Percentiles rank a stretch among this genome's conserved stretches.
Conservation (phyloP, 1,140 invertebrate genomes). For the Rhizoglyphus robini region DNA sequence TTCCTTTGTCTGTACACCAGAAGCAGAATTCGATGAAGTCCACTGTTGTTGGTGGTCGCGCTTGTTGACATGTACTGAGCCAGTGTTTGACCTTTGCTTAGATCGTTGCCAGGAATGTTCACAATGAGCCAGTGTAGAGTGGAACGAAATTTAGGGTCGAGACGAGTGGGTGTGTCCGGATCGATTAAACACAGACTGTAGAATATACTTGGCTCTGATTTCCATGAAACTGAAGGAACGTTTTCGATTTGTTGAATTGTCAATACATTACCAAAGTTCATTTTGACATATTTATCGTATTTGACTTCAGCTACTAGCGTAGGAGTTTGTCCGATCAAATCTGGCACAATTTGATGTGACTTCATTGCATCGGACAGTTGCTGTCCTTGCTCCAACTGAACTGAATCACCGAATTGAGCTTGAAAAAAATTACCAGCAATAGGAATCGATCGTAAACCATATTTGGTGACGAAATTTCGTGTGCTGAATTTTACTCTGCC, state of each 20-base stretch:
- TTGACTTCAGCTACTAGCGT: not conserved
- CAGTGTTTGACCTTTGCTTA: not conserved
- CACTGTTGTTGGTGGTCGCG: not conserved
- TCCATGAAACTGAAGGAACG: slow-evolving; percentile 38
- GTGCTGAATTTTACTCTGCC: slow-evolving; percentile 31
- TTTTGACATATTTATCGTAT: not conserved
- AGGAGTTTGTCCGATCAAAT: not conserved
- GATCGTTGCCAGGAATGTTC: slow-evolving; percentile 60
- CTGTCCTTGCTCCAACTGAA: slow-evolving; percentile 28
- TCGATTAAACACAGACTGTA: slow-evolving; percentile 75
- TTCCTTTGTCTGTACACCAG: no score
- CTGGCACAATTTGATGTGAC: not conserved
- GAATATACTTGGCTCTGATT: slow-evolving; percentile 22
- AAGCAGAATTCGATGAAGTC: no score
- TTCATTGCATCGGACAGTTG: not conserved
- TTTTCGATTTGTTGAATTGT: slow-evolving; percentile 37
- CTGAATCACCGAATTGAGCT: no score
- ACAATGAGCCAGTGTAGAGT: slow-evolving; percentile 83
- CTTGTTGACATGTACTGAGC: not conserved
- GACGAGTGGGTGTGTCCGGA: slow-evolving; percentile 73
- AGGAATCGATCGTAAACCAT: slow-evolving; percentile 33
- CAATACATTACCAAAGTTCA: slow-evolving; percentile 50
- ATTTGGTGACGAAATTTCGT: slow-evolving; percentile 33
- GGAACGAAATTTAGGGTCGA: slow-evolving; percentile 58
- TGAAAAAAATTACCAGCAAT: no score